Percentiles rank a stretch among this genome's conserved stretches.
Evolutionary conservation across 1,140 invertebrate genomes (phyloP).

Genomic region (fruit fly (Drosophila melanogaster)): DNA sequence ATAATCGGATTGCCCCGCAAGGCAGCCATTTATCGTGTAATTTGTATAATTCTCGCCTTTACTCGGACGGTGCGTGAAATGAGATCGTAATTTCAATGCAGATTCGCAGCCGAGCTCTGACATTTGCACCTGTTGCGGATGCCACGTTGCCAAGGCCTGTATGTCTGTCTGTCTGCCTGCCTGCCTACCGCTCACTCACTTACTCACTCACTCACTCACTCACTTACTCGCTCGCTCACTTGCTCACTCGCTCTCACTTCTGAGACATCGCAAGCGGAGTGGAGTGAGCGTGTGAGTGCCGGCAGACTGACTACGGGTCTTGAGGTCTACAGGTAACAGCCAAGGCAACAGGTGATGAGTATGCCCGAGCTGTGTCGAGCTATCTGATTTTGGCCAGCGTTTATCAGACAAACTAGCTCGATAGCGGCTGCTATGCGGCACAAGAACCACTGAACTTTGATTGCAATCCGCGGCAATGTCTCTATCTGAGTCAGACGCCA

Average conservation of each 20-base stretch:
- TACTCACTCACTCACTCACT: too few relatives aligned
- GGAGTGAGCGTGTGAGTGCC: not conserved
- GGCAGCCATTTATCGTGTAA: not conserved
- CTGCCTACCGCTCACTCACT: not conserved
- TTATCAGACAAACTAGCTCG: not conserved
- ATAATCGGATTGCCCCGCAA: not conserved
- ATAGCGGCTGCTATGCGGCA: not conserved
- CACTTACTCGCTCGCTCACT: not conserved
- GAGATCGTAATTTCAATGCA: constrained; percentile 21
- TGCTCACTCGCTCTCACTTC: not conserved
- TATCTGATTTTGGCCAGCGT: not conserved
- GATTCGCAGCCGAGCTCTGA: constrained; percentile 20
- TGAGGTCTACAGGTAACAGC: too few relatives aligned
- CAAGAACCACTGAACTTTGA: constrained; percentile 21
- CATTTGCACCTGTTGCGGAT: constrained; percentile 21
- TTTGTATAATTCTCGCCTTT: constrained; percentile 15
- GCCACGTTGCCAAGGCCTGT: constrained; percentile 16
- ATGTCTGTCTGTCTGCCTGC: too few relatives aligned
- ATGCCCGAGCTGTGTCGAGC: too few relatives aligned
- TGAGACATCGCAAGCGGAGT: not conserved
- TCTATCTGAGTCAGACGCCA: constrained; percentile 23
- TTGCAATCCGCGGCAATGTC: not conserved
- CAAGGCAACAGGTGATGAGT: constrained; percentile 1
- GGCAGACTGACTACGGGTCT: too few relatives aligned
- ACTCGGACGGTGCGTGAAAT: constrained; percentile 26